phyloP scores from a whole-genome alignment of 2,797 vertebrate genomes.

The Intellagama lesueurii region DNA sequence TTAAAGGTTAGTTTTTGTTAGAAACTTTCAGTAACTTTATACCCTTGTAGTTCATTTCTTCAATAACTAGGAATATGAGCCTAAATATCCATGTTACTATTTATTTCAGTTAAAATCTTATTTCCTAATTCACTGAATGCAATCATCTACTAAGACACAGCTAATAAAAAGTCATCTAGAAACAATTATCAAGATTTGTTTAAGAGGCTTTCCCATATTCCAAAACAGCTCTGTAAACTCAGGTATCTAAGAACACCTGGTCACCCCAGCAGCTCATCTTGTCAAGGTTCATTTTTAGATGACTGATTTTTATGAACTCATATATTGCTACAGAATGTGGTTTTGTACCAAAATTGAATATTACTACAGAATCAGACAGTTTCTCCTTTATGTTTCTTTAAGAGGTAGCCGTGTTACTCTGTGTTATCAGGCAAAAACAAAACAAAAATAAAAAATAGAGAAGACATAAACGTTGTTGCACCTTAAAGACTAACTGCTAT shows the following conservation, averaged over 20 bases:
- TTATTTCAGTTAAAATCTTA: not conserved
- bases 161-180: not conserved
- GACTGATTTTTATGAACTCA: not conserved
- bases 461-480: too few species aligned
- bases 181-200: not conserved
- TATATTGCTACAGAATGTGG: not conserved
- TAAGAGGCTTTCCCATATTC: not conserved
- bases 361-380: too few species aligned
- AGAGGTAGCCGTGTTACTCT: too few species aligned
- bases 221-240: not conserved
- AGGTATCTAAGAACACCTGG: not conserved
- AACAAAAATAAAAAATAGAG: too few species aligned
- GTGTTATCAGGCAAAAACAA: too few species aligned
- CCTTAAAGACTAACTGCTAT: too few species aligned
- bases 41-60: not conserved
- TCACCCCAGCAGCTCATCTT: not conserved
- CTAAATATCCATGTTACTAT: not conserved
- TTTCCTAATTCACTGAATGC: not conserved
- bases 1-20: not conserved
- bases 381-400: not conserved
- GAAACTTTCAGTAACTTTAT: not conserved
- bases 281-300: not conserved
- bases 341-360: not conserved
- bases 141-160: not conserved
- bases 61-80: not conserved